These are phyloP conservation scores for Rhagoletis pomonella DNA, from an alignment of 1,140 invertebrate genomes.

Conservation along the genomic window DNA sequence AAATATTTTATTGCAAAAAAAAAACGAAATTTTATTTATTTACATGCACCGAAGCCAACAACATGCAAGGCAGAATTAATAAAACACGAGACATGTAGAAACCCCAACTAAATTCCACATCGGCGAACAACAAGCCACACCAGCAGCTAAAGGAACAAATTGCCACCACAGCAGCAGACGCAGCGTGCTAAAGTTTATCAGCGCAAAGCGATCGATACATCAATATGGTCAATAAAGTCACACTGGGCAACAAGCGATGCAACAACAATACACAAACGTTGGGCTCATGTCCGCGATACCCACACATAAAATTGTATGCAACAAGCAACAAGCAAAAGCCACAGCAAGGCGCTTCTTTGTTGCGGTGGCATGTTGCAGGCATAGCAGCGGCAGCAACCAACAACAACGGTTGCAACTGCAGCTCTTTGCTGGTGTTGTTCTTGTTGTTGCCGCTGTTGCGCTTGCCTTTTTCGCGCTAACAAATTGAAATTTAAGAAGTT, in stretches of 20 bases:
- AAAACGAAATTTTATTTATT: conserved; percentile 20
- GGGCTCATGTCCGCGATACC: neutral
- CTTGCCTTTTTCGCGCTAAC: conserved; percentile 39
- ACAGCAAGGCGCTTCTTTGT: conserved; percentile 7
- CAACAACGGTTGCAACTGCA: neutral
- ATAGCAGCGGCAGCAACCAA: conserved; percentile 60
- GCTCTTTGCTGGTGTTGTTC: too few relatives aligned
- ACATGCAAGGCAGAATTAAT: conserved; percentile 42
- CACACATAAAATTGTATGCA: neutral
- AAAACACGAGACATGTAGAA: neutral
- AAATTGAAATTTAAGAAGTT: conserved; percentile 59
- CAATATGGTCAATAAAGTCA: conserved; percentile 59
- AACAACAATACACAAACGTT: conserved; percentile 21
- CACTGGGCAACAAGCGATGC: conserved; percentile 34
- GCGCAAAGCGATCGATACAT: conserved; percentile 57
- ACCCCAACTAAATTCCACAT: neutral
- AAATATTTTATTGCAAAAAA: conserved; percentile 17
- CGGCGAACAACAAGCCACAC: neutral
- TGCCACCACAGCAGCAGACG: neutral
- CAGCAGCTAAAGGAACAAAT: neutral
- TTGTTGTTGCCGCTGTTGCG: too few relatives aligned
- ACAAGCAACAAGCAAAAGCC: too few relatives aligned
- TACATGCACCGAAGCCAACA: neutral
- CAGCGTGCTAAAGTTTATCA: conserved; percentile 54
- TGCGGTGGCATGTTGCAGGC: conserved; percentile 23